These are phyloP conservation scores for Chirona hameri DNA, from an alignment of 2,888 invertebrate species.

Conservation along the genomic window DNA sequence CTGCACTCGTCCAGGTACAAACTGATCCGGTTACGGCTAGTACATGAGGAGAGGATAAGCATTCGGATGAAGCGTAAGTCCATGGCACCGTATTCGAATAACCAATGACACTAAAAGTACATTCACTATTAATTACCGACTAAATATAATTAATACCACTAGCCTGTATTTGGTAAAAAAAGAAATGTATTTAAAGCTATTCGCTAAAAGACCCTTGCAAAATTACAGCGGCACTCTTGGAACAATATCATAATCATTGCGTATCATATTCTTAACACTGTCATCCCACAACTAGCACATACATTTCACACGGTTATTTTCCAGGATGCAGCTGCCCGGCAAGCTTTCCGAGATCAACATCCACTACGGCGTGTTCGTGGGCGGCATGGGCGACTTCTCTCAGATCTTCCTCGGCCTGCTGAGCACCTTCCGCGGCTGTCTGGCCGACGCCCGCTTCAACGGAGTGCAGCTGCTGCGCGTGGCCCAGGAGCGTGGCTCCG, in stretches of 20 bases:
- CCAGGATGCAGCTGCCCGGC: constrained; percentile 54
- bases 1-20: constrained; percentile 52
- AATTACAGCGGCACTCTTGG: too few relatives aligned
- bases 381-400: constrained; percentile 84
- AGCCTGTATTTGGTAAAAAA: too few relatives aligned
- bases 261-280: too few relatives aligned
- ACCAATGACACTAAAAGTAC: too few relatives aligned
- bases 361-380: constrained; percentile 85
- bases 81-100: neutral
- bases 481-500: constrained; percentile 54
- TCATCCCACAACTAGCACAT: too few relatives aligned
- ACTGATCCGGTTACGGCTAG: constrained; percentile 26
- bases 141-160: too few relatives aligned
- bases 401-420: constrained; percentile 82
- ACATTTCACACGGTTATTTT: neutral
- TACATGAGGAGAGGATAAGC: neutral
- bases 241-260: too few relatives aligned
- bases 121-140: too few relatives aligned
- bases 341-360: constrained; percentile 87
- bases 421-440: constrained; percentile 85
- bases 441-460: constrained; percentile 59
- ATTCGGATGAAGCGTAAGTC: neutral
- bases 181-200: too few relatives aligned
- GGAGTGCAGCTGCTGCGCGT: constrained; percentile 43
- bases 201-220: too few relatives aligned